These are phyloP conservation scores for Holothuria glaberrima DNA, from an alignment of 35 echinoderm and acorn worm species.

Conservation along the genomic window DNA sequence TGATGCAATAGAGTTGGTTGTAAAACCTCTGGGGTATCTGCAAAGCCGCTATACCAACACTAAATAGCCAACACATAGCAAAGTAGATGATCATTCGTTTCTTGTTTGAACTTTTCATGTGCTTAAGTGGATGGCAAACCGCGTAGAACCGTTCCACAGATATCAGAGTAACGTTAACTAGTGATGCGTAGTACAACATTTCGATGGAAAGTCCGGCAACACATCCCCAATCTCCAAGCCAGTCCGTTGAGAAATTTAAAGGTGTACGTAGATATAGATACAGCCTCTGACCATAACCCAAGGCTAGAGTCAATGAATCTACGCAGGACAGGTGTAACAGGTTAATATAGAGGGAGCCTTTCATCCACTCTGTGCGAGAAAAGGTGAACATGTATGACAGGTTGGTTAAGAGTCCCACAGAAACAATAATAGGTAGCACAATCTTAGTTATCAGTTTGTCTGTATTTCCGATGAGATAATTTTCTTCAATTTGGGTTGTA, in stretches of 20 bases:
- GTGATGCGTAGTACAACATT: slow-evolving; percentile 22
- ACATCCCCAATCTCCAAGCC: not conserved
- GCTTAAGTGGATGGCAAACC: slow-evolving; percentile 18
- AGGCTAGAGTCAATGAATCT: not conserved
- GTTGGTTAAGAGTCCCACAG: not conserved
- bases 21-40: not conserved
- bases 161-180: not conserved
- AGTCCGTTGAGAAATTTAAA: not conserved
- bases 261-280: not conserved
- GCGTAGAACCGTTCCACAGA: not conserved
- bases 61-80: slow-evolving; percentile 14
- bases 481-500: not conserved
- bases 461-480: not conserved
- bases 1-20: slow-evolving; percentile 13
- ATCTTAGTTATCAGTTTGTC: not conserved
- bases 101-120: not conserved
- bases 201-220: not conserved
- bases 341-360: not conserved
- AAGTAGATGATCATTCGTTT: not conserved
- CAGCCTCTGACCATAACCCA: not conserved
- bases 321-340: not conserved
- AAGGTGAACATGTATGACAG: slow-evolving; percentile 21
- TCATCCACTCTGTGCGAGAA: slow-evolving; percentile 14
- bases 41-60: not conserved
- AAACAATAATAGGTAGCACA: not conserved